A percentile compares a stretch with the other conserved stretches of the same genome.
phyloP scores from a whole-genome alignment of 2,797 vertebrate species.

The Prunella strophiata region DNA sequence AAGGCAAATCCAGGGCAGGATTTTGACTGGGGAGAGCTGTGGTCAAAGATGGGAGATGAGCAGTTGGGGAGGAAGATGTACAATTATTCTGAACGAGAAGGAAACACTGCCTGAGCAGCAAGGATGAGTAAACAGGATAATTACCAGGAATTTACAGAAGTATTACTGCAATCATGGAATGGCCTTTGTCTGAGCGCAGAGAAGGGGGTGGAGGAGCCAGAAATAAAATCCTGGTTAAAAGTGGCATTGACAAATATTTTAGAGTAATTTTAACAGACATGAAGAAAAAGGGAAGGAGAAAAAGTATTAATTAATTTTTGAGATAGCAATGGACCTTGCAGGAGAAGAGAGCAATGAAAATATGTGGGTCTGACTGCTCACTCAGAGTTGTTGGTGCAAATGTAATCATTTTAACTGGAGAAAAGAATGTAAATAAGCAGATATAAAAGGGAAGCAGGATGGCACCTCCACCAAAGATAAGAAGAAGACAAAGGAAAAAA shows the following conservation, averaged over 20 bases:
- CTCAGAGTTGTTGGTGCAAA: neutral
- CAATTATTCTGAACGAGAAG: neutral
- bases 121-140: constrained; percentile 47
- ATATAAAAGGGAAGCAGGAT: neutral
- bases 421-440: neutral
- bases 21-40: neutral
- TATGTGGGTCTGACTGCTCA: neutral
- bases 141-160: constrained; percentile 36
- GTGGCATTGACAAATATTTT: neutral
- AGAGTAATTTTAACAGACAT: neutral
- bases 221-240: constrained; percentile 17
- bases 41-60: neutral
- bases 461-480: neutral
- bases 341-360: neutral
- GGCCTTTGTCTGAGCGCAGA: constrained; percentile 17
- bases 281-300: neutral
- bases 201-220: neutral
- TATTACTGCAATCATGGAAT: neutral
- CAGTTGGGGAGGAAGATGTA: neutral
- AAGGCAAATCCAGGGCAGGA: neutral
- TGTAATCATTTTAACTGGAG: neutral
- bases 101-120: neutral
- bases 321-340: neutral
- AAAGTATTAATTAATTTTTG: neutral
- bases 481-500: constrained; percentile 8